Conservation (phyloP, 2,113 vertebrate species). For the Chauna torquata region DNA sequence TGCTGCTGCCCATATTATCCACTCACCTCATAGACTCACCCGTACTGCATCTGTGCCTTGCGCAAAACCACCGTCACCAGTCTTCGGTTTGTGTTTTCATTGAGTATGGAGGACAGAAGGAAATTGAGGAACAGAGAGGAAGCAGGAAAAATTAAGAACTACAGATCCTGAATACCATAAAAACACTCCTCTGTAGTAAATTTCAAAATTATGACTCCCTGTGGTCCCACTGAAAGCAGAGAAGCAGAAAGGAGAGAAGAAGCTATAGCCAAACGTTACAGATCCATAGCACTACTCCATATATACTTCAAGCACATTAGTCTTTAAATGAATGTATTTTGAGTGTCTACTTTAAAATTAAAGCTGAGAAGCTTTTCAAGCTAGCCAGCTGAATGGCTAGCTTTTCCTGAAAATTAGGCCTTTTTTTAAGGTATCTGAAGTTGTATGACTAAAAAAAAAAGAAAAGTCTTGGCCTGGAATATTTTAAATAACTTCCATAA, state of each 20-base stretch:
- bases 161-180: not conserved
- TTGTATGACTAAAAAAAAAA: not conserved
- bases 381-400: not conserved
- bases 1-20: fast-evolving
- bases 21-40: no score
- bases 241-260: not conserved
- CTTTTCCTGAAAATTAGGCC: not conserved
- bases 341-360: not conserved
- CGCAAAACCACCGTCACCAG: not conserved
- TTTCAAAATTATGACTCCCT: slow-evolving; percentile 4
- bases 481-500: not conserved
- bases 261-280: not conserved
- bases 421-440: not conserved
- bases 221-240: not conserved
- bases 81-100: not conserved
- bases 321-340: not conserved
- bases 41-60: fast-evolving
- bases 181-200: not conserved
- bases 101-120: not conserved
- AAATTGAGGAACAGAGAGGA: not conserved
- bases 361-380: not conserved
- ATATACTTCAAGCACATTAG: not conserved
- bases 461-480: not conserved
- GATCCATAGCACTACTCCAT: not conserved
- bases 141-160: not conserved